Evolutionary conservation across 1,140 invertebrate species (phyloP), one percentile per base, ranked within the genome.

Genomic region (Hetaerina americana): DNA sequence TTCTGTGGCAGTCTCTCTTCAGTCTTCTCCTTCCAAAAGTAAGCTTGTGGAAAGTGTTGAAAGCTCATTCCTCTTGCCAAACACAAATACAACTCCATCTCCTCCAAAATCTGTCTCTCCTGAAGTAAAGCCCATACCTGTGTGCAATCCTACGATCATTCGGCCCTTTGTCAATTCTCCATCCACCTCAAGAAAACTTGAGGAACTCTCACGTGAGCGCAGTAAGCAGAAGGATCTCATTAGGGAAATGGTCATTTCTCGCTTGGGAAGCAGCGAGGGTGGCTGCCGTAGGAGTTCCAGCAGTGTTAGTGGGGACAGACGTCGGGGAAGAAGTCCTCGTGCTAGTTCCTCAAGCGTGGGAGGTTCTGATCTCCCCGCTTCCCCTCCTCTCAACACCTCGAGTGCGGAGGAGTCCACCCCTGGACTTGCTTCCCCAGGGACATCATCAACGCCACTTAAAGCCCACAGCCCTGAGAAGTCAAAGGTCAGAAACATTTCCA

Each of bases 171-270:
- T 57, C n/a, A 70, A 31, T 72, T 82, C 81, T 5, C 83, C 84
- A 0, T 78, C 80, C 0, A 87, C 85, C 5, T 82, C 81, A 0
- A 79, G 83, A 31, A 86, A 86, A 77, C 79, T 90, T 40, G 86
- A 89, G 77, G 87, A 89, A 79, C 83, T 89, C 12, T 86, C 84
- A 8, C 85, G 85, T 77, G 87, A 90, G 76, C 83, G 89, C 66
- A 84, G 83, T 5, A 88, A 89, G 78, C 87, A 90, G 76, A 89
- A 89, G 76, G 87, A 86, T 78, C 78, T 90, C 2, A 88, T 90
- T 73, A 88, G 91, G 76, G 89, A 92, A 78, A 82, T 93, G 78
- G 85, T 93, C 27, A 89, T 92, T 87, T 89, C 83, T 92, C 67
- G 85, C 87, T 74, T 85, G 87, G 15, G 87, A 88, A 74, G 89